These are phyloP conservation scores for Oligia latruncula DNA, from an alignment of 2,888 invertebrate genomes.

Conservation along the genomic window DNA sequence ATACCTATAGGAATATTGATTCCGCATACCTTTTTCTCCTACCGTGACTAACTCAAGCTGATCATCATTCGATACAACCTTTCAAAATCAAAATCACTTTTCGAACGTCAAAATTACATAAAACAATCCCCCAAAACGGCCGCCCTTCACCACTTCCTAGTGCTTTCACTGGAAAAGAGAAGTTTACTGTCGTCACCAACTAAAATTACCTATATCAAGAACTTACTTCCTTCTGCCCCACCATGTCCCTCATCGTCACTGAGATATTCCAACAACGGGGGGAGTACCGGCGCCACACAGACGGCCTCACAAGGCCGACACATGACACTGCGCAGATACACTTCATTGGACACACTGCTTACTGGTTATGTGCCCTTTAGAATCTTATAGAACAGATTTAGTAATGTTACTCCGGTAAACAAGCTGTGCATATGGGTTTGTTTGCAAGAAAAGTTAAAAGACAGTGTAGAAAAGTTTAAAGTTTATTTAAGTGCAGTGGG, in stretches of 20 bases:
- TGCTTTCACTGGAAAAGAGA: too few species aligned
- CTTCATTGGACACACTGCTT: slow-evolving; percentile 63
- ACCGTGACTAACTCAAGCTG: not conserved
- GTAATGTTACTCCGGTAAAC: not conserved
- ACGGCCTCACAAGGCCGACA: slow-evolving; percentile 69
- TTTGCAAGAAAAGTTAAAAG: not conserved
- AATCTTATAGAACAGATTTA: slow-evolving; percentile 53
- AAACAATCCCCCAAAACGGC: too few species aligned
- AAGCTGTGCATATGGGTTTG: not conserved
- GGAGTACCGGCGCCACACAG: slow-evolving; percentile 64
- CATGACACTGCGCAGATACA: slow-evolving; percentile 56
- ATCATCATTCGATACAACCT: too few species aligned
- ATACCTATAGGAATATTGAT: not conserved
- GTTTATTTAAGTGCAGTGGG: too few species aligned
- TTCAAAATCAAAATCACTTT: too few species aligned
- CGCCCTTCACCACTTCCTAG: too few species aligned
- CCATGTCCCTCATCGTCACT: slow-evolving; percentile 2
- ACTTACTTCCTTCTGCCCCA: not conserved
- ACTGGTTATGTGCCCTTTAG: slow-evolving; percentile 37
- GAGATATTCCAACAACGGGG: slow-evolving; percentile 14
- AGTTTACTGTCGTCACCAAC: not conserved
- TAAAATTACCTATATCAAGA: too few species aligned
- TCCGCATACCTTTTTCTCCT: not conserved
- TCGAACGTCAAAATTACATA: too few species aligned
- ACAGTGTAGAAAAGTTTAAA: not conserved